A percentile compares a stretch with the other conserved stretches of the same genome.
phyloP scores from a whole-genome alignment of 2,797 vertebrate species.

The Echeneis naucrates region DNA sequence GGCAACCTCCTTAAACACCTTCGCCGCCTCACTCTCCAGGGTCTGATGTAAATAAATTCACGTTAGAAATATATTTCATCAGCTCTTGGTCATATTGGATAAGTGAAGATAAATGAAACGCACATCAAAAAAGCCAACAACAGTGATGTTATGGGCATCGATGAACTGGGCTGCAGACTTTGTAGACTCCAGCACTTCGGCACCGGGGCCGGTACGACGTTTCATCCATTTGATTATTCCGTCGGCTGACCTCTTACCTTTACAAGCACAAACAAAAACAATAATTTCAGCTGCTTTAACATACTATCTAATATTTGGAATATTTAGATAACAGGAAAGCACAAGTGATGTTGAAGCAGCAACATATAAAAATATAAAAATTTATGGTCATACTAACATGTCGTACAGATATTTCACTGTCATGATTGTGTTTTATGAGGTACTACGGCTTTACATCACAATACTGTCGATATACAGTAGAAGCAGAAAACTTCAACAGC shows the following conservation, averaged over 20 bases:
- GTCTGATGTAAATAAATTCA: constrained; percentile 22
- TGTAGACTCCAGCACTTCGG: constrained; percentile 72
- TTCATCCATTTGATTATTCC: constrained; percentile 88
- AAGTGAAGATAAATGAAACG: neutral
- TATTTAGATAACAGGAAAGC: too few relatives aligned
- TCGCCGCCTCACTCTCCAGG: constrained; percentile 76
- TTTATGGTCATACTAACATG: too few relatives aligned
- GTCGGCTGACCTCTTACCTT: constrained; percentile 82
- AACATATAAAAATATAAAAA: too few relatives aligned
- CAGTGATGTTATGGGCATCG: constrained; percentile 74
- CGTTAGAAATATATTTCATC: neutral
- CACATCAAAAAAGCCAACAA: constrained; percentile 92
- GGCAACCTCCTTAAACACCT: constrained; percentile 79
- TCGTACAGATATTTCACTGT: too few relatives aligned
- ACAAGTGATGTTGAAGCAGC: too few relatives aligned
- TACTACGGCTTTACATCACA: too few relatives aligned
- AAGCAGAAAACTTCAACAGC: too few relatives aligned
- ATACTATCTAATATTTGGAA: too few relatives aligned
- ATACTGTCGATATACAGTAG: too few relatives aligned
- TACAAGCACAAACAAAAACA: constrained; percentile 13
- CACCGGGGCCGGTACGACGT: constrained; percentile 78
- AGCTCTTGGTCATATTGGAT: neutral
- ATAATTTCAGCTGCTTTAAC: neutral
- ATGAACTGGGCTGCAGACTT: constrained; percentile 72
- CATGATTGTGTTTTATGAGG: too few relatives aligned